Base-by-base conservation (phyloP, 2,888 invertebrate species). In the Nomada hirtipes region DNA sequence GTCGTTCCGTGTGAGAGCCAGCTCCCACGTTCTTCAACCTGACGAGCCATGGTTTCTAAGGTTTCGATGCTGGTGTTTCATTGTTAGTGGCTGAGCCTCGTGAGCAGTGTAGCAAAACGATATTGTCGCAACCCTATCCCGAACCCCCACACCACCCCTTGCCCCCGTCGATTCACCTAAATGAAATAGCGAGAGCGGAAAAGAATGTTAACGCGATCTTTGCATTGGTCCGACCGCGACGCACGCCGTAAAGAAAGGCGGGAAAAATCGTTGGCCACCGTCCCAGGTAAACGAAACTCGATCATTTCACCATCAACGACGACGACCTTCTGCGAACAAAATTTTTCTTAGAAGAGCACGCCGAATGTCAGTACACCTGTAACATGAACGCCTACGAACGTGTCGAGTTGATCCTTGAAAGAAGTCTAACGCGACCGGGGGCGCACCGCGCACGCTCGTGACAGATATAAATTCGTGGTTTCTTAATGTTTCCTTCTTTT, bases 41-140 rank as follows among this genome's bases (percentile, higher is more conserved):
- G 89, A 90, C 90, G 91, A 88, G 89, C 90, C 89, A 89, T 90
- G 89, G 83, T 89, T 90, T 91, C 89, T 91, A 90, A 91, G 89
- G 90, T 92, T 92, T 92, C 87, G 73, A 89, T 88, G 92, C 92
- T 92, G 92, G 91, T 92, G 92, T 91, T 85, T 82, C 78, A 88
- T 90, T 88, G 91, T 90, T 90, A 91, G 93, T 91, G 92, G 90
- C 89, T 92, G 91, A 91, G 91, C 92, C 91, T 91, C 89, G 82
- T 85, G 90, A 91, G 92, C 92, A 91, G 86, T 89, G 87, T 88
- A 89, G 89, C 87, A 78, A 68, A 73, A 42, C 15, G 47, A 74
- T 59, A 36, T 63, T 57, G 52, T 79, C 63, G 69, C 72, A 50
- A 26, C 44, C 57, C 57, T n/a, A 26, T 20, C n/a, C 15, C 36